These are phyloP conservation scores for Odontamblyopus lacepedii DNA, from an alignment of 2,797 vertebrate genomes.

Conservation along the genomic window DNA sequence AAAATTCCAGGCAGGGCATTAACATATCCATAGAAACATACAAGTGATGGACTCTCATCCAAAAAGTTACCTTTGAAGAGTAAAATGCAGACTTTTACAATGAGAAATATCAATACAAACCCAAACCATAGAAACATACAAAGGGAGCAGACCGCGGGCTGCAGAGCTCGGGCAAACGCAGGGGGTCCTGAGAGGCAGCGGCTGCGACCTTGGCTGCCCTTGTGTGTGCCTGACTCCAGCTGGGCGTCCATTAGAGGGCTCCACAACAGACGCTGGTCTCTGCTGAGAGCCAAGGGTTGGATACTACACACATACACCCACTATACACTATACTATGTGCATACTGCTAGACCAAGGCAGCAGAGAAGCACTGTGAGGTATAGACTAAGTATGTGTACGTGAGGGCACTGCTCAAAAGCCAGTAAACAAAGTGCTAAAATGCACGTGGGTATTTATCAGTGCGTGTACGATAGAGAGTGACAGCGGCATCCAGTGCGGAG, in stretches of 20 bases:
- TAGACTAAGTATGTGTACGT: conserved; percentile 35
- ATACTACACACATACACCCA: conserved; percentile 45
- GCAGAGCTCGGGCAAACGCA: conserved; percentile 67
- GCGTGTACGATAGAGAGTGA: conserved; percentile 45
- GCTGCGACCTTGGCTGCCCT: conserved; percentile 77
- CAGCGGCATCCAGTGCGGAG: conserved; percentile 16
- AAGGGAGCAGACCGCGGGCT: conserved; percentile 40
- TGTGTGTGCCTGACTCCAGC: conserved; percentile 74
- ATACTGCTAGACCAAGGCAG: conserved; percentile 13
- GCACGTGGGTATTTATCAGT: conserved; percentile 33
- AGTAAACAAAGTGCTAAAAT: conserved; percentile 9
- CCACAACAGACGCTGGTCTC: conserved; percentile 74
- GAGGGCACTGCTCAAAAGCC: conserved; percentile 39
- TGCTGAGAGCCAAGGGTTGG: conserved; percentile 72
- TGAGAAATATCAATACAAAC: conserved; percentile 4
- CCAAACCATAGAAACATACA: conserved; percentile 13
- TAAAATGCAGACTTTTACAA: conserved; percentile 14
- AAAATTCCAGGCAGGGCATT: too few species aligned
- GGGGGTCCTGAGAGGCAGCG: conserved; percentile 65
- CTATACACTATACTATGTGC: conserved; percentile 20
- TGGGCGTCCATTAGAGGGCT: conserved; percentile 77
- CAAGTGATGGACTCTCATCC: too few species aligned
- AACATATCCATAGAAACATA: too few species aligned
- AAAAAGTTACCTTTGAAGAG: too few species aligned
- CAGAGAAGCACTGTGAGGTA: conserved; percentile 22